Conservation (phyloP, 2,113 vertebrate genomes). For the Campylomormyrus numenius region DNA sequence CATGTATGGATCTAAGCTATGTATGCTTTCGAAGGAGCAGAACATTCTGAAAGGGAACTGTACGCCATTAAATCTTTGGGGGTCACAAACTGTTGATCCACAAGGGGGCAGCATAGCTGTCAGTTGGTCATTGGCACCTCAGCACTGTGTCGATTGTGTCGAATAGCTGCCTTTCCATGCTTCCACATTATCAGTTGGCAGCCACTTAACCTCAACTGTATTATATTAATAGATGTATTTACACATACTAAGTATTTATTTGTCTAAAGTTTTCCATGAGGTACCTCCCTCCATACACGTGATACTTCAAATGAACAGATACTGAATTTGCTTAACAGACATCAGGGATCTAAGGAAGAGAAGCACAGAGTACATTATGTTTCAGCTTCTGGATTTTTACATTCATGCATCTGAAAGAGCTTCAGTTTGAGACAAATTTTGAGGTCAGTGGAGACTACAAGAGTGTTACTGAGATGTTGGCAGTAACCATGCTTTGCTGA, state of each 20-base stretch:
- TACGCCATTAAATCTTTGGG: neutral
- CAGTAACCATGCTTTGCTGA: neutral
- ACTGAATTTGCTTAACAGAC: neutral
- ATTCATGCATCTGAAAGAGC: neutral
- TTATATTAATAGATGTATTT: neutral
- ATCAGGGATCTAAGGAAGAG: neutral
- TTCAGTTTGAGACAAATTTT: neutral
- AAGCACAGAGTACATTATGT: neutral
- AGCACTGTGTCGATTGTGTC: neutral
- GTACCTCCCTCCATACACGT: neutral
- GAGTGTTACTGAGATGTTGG: neutral
- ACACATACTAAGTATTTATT: neutral
- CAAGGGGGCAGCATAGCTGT: neutral
- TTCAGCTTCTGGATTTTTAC: neutral
- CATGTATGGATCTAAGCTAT: neutral
- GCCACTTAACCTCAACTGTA: conserved; percentile 7
- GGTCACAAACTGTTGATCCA: neutral
- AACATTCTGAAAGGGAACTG: neutral
- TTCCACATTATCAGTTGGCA: neutral
- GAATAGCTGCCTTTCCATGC: neutral
- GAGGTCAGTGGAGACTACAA: neutral
- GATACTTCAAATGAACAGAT: neutral
- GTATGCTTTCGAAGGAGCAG: neutral
- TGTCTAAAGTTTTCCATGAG: neutral
- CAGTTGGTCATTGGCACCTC: neutral